A percentile compares a stretch with the other conserved stretches of the same genome.
Evolutionary conservation across 2,113 vertebrate genomes (phyloP).

Genomic region (Stigmatopora argus): DNA sequence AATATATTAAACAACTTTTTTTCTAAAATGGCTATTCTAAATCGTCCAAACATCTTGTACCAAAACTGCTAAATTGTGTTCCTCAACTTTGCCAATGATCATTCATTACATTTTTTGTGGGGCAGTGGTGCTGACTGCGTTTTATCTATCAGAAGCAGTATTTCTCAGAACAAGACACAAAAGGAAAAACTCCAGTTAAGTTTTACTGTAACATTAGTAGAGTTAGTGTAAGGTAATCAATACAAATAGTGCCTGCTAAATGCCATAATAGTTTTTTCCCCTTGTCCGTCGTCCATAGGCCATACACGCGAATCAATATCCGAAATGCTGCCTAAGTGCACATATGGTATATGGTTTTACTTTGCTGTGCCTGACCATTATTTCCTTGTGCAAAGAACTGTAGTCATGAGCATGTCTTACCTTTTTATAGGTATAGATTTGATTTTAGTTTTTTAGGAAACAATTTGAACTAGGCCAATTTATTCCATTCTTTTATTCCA

Average conservation of each 20-base stretch:
- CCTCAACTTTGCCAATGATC: conserved; percentile 18
- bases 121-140: conserved; percentile 46
- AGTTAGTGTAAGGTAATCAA: conserved; percentile 63
- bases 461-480: background rate
- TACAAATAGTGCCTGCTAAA: conserved; percentile 68
- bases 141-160: conserved; percentile 31
- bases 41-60: too few species aligned
- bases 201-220: conserved; percentile 62
- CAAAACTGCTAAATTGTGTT: background rate
- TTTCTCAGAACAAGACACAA: conserved; percentile 48
- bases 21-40: too few species aligned
- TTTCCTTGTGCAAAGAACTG: conserved; percentile 14
- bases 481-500: background rate
- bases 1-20: too few species aligned
- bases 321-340: conserved; percentile 68
- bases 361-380: conserved; percentile 33
- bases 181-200: conserved; percentile 42
- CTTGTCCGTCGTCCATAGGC: conserved; percentile 50
- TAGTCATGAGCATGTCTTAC: background rate
- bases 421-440: too few species aligned
- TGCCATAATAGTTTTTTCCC: conserved; percentile 70
- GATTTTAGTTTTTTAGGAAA: background rate
- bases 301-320: conserved; percentile 68
- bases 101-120: conserved; percentile 25
- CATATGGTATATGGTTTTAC: conserved; percentile 57